Percentiles rank a stretch among this genome's conserved stretches.
These are phyloP conservation scores for Sclerodermus sp. DNA, from an alignment of 2,888 invertebrate genomes.

Conservation along the genomic window DNA sequence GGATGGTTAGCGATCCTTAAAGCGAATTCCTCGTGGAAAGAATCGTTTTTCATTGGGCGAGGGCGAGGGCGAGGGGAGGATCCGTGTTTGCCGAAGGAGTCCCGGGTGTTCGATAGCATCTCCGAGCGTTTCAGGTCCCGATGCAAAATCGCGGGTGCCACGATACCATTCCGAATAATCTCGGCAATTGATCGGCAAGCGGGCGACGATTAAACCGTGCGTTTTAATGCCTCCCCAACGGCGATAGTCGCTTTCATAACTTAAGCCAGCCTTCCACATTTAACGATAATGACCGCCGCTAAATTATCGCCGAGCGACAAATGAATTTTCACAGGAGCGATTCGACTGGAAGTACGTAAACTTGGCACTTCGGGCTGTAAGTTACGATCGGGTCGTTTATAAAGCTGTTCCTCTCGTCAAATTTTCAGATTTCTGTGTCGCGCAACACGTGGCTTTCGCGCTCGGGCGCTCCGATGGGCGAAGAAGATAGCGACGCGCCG, in stretches of 20 bases:
- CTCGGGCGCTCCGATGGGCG: no score
- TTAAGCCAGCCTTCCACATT: conserved; percentile 29
- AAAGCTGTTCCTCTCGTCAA: not conserved
- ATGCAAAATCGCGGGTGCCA: conserved; percentile 12
- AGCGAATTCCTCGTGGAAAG: not conserved
- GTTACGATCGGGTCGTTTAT: conserved; percentile 18
- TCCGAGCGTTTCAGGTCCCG: not conserved
- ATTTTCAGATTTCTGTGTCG: no score
- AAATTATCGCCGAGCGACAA: conserved; percentile 32
- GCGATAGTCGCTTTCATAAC: conserved; percentile 30
- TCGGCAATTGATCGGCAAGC: conserved; percentile 32
- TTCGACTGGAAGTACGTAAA: conserved; percentile 18
- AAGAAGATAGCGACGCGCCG: no score
- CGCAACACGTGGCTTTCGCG: no score
- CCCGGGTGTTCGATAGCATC: not conserved
- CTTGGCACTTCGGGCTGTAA: conserved; percentile 1
- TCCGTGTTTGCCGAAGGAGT: not conserved
- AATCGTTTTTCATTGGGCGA: not conserved
- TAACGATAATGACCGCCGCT: conserved; percentile 29
- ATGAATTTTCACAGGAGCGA: conserved; percentile 28
- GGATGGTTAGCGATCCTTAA: not conserved
- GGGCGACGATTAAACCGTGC: conserved; percentile 30
- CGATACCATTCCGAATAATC: conserved; percentile 38
- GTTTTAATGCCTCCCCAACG: conserved; percentile 28
- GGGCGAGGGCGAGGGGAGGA: not conserved